Evolutionary conservation across 2,888 invertebrate species (phyloP).

Genomic region (Rambutsinella grinnellia): DNA sequence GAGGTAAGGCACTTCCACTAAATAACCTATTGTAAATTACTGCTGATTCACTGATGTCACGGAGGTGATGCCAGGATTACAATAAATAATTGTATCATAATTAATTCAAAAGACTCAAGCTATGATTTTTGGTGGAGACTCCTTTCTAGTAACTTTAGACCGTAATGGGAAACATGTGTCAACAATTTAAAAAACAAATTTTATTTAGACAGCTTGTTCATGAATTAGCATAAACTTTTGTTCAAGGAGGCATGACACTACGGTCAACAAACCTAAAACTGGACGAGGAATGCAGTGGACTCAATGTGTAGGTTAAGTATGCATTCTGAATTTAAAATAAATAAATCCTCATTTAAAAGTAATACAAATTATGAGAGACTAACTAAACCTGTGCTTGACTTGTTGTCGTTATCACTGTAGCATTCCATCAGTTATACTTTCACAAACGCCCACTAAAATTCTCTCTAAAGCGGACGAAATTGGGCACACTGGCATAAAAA

Average conservation of each 20-base stretch:
- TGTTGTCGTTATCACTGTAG: neutral
- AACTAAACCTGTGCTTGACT: too few relatives aligned
- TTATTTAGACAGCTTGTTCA: neutral
- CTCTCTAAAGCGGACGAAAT: neutral
- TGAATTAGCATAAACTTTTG: neutral
- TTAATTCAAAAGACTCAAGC: conserved; percentile 37
- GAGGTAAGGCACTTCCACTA: neutral
- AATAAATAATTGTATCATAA: conserved; percentile 24
- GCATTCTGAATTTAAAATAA: neutral
- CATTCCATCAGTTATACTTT: conserved; percentile 26
- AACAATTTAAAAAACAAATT: conserved; percentile 39
- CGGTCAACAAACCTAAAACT: conserved; percentile 4
- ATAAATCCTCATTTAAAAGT: conserved; percentile 36
- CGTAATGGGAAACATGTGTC: conserved; percentile 27
- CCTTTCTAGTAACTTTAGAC: conserved; percentile 8
- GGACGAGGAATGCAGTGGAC: neutral
- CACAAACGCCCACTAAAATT: conserved; percentile 40
- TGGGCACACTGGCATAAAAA: neutral
- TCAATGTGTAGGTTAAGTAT: neutral
- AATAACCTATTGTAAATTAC: neutral
- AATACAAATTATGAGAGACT: neutral
- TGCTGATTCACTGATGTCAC: neutral
- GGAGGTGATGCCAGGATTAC: conserved; percentile 29
- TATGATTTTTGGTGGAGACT: neutral
- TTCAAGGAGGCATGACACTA: neutral